Percentiles rank a stretch among this genome's conserved stretches.
These are phyloP conservation scores for Ctenoplectra terminalis DNA, from an alignment of 1,140 invertebrate species.

Conservation along the genomic window DNA sequence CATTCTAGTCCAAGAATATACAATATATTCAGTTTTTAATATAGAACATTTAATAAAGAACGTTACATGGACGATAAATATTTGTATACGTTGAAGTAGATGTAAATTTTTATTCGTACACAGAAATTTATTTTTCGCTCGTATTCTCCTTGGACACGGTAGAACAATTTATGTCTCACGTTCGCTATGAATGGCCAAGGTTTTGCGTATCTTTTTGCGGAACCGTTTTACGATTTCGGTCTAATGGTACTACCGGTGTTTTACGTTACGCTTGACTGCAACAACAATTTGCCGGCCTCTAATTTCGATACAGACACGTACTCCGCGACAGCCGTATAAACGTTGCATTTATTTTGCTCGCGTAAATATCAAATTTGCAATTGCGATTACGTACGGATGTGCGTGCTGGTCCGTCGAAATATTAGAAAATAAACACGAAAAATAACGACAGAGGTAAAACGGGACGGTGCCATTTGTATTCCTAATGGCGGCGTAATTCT, in stretches of 20 bases:
- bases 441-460: neutral
- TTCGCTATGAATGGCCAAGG: neutral
- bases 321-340: neutral
- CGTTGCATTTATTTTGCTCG: neutral
- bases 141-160: neutral
- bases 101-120: too few species aligned
- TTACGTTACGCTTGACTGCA: too few species aligned
- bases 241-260: neutral
- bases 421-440: neutral
- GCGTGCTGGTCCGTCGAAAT: neutral
- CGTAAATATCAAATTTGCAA: neutral
- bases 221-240: neutral
- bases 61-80: too few species aligned
- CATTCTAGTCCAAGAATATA: too few species aligned
- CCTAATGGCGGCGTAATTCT: slow-evolving; percentile 33
- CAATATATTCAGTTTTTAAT: too few species aligned
- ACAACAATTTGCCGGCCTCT: neutral
- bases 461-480: slow-evolving; percentile 1
- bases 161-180: neutral
- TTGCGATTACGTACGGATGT: too few species aligned
- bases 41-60: too few species aligned
- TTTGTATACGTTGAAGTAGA: too few species aligned
- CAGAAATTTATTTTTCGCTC: too few species aligned
- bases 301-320: neutral
- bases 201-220: neutral